Conservation (phyloP, 2,797 vertebrate species). For the Hapalemur alaotrensis region DNA sequence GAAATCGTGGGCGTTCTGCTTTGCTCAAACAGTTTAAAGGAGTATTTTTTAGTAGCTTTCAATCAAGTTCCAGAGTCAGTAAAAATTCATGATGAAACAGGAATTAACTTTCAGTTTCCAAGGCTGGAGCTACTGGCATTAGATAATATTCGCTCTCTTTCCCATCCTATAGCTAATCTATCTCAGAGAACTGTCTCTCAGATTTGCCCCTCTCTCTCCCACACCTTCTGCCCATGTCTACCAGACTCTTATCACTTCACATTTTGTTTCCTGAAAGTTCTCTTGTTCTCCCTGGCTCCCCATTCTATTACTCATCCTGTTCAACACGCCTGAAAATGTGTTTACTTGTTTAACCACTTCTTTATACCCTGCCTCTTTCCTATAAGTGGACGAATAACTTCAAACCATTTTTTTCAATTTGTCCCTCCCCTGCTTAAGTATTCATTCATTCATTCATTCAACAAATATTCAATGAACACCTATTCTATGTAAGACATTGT, state of each 20-base stretch:
- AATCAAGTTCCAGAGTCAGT: background rate
- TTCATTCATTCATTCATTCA: background rate
- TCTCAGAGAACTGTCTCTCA: background rate
- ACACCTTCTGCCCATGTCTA: background rate
- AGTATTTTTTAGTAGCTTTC: constrained; percentile 21
- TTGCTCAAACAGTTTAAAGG: constrained; percentile 4
- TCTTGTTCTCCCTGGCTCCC: background rate
- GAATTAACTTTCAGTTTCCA: constrained; percentile 32
- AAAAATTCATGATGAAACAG: background rate
- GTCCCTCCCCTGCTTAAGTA: background rate
- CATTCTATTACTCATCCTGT: constrained; percentile 8
- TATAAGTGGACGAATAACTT: background rate
- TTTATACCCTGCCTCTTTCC: background rate
- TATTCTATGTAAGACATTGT: background rate
- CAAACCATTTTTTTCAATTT: background rate
- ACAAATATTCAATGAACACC: background rate
- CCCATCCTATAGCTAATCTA: background rate
- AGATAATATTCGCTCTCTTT: background rate
- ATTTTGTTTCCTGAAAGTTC: background rate
- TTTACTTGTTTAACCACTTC: constrained; percentile 22
- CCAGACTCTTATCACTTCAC: background rate
- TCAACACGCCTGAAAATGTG: background rate
- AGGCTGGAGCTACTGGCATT: background rate
- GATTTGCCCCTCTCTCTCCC: background rate
- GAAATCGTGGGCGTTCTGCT: constrained; percentile 12